Evolutionary conservation across 2,113 vertebrate species (phyloP).

Genomic region (Riparia riparia): DNA sequence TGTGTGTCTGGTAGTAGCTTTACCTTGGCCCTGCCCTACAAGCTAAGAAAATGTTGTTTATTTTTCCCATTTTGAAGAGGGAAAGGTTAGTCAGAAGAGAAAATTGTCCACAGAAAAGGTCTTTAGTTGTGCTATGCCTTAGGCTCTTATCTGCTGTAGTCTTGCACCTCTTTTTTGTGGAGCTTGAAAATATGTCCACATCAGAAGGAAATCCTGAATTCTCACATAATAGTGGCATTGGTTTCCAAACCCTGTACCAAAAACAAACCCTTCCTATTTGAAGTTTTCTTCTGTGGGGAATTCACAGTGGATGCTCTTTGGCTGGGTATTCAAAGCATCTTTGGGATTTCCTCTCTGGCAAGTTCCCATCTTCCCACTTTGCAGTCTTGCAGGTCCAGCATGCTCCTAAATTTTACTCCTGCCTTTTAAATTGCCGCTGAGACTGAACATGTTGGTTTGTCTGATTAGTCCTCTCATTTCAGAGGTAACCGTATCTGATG

Average conservation of each 20-base stretch:
- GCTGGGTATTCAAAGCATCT: slow-evolving; percentile 1
- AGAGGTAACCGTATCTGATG: slow-evolving; percentile 25
- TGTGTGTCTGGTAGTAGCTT: background rate
- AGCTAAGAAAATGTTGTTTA: background rate
- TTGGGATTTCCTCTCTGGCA: slow-evolving; percentile 48
- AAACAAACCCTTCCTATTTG: slow-evolving; percentile 6
- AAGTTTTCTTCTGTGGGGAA: slow-evolving; percentile 10
- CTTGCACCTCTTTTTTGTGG: background rate
- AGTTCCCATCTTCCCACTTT: slow-evolving; percentile 17
- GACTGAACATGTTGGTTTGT: background rate
- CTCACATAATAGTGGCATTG: background rate
- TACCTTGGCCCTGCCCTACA: background rate
- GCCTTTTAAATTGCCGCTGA: slow-evolving; percentile 19
- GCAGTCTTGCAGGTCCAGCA: background rate
- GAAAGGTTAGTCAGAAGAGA: background rate
- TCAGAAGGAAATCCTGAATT: slow-evolving; percentile 15
- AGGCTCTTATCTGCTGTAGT: background rate
- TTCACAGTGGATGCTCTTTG: background rate
- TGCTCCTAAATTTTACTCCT: background rate
- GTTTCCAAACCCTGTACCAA: background rate
- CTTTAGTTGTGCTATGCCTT: background rate
- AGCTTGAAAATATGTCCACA: background rate
- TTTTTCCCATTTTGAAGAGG: background rate
- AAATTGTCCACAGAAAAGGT: background rate
- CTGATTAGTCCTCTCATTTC: slow-evolving; percentile 8